These are phyloP conservation scores for Pandemis corylana DNA, from an alignment of 2,888 invertebrate species.

Conservation along the genomic window DNA sequence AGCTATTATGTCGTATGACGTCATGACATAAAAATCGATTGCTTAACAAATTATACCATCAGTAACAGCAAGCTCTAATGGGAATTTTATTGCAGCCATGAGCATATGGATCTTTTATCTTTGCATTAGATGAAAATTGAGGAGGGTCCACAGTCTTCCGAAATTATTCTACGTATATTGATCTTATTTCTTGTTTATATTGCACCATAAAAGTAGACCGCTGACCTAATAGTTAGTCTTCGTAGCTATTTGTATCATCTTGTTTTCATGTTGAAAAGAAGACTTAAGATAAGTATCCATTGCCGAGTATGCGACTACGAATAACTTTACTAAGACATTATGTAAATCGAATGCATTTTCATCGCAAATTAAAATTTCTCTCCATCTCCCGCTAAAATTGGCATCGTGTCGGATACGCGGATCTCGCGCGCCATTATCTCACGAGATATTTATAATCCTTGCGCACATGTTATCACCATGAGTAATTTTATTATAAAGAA, in stretches of 20 bases:
- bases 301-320: background rate
- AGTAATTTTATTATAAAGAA: slow-evolving; percentile 26
- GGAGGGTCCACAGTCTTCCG: background rate
- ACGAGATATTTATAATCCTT: slow-evolving; percentile 55
- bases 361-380: background rate
- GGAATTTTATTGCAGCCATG: slow-evolving; percentile 14
- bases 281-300: background rate
- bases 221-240: too few relatives aligned
- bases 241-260: background rate
- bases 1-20: slow-evolving; percentile 2
- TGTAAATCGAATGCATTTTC: slow-evolving; percentile 8
- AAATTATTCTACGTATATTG: background rate
- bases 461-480: slow-evolving; percentile 30
- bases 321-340: background rate
- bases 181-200: too few relatives aligned
- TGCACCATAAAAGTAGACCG: too few relatives aligned
- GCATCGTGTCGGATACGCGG: slow-evolving; percentile 18
- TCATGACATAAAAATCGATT: slow-evolving; percentile 9
- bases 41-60: slow-evolving; percentile 6
- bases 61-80: slow-evolving; percentile 19
- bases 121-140: background rate
- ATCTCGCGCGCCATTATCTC: slow-evolving; percentile 50
- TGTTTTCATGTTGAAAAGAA: background rate
- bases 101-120: slow-evolving; percentile 3
- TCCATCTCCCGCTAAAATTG: slow-evolving; percentile 22